Conservation (phyloP, 2,113 vertebrate species). For the Cranoglanis bouderius region DNA sequence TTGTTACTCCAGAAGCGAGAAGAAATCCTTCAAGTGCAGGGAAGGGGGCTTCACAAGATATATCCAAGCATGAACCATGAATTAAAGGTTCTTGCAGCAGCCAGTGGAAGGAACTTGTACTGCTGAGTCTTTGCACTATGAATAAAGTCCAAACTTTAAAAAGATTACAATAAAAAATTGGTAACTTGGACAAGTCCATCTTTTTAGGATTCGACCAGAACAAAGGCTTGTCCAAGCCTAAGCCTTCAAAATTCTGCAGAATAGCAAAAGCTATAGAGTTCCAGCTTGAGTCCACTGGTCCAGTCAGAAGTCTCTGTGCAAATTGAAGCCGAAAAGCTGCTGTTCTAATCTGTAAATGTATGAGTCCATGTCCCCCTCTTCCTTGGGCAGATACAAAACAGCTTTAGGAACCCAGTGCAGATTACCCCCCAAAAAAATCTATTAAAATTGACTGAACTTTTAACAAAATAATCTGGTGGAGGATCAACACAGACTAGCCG, state of each 20-base stretch:
- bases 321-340: background rate
- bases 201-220: background rate
- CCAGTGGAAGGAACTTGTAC: background rate
- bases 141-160: background rate
- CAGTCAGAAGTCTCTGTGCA: background rate
- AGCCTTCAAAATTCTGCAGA: background rate
- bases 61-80: background rate
- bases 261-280: background rate
- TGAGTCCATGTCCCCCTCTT: background rate
- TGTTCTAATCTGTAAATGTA: background rate
- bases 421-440: background rate
- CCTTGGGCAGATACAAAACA: background rate
- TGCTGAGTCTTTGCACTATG: background rate
- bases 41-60: background rate
- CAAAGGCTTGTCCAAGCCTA: background rate
- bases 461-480: background rate
- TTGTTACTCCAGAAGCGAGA: background rate
- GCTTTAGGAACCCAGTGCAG: background rate
- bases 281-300: background rate
- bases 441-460: background rate
- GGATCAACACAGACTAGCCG: background rate
- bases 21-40: background rate
- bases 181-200: background rate
- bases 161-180: background rate
- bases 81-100: background rate